phyloP scores from a whole-genome alignment of 2,113 vertebrate genomes.

The Seriola quinqueradiata region DNA sequence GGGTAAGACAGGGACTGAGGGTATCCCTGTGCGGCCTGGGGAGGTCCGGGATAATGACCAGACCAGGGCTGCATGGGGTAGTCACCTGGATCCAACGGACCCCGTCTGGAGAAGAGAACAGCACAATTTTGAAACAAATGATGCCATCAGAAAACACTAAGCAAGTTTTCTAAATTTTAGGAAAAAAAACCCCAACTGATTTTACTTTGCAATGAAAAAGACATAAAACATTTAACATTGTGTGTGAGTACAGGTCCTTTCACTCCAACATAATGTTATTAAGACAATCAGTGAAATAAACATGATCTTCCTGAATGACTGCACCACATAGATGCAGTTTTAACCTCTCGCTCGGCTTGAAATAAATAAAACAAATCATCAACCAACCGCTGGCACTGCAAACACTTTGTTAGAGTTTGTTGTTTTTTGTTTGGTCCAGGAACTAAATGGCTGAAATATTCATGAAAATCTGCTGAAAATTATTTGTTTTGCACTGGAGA shows the following conservation, averaged over 20 bases:
- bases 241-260: not conserved
- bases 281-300: slow-evolving; percentile 1
- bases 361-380: slow-evolving; percentile 42
- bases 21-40: slow-evolving; percentile 82
- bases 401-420: not conserved
- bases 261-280: not conserved
- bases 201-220: not conserved
- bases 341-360: slow-evolving; percentile 23
- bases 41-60: slow-evolving; percentile 85
- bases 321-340: not conserved
- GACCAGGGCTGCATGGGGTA: slow-evolving; percentile 87
- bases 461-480: slow-evolving; percentile 57
- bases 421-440: slow-evolving; percentile 12
- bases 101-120: slow-evolving; percentile 84
- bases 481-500: slow-evolving; percentile 17
- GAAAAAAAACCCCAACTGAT: not conserved
- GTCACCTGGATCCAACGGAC: slow-evolving; percentile 87
- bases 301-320: slow-evolving; percentile 19
- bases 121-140: not conserved
- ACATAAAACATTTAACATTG: not conserved
- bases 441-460: slow-evolving; percentile 48
- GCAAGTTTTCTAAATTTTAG: not conserved
- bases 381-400: slow-evolving; percentile 32
- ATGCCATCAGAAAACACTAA: not conserved
- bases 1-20: slow-evolving; percentile 70